Evolutionary conservation across 2,113 vertebrate species (phyloP).

Genomic region (Melanocharis versteri): DNA sequence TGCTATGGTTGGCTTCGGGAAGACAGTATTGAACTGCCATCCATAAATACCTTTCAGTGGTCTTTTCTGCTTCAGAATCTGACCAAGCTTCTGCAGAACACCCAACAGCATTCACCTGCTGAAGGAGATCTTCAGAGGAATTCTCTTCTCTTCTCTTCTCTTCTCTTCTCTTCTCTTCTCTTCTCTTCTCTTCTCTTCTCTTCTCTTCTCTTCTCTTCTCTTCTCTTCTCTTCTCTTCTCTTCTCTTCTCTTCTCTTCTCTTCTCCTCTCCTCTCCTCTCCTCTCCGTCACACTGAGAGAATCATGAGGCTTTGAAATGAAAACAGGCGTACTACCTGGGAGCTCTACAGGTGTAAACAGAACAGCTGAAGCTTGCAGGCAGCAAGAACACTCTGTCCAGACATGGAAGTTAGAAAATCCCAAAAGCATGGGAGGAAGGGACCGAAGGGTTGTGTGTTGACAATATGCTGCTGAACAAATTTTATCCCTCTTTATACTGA

Average conservation of each 20-base stretch:
- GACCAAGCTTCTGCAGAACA: background rate
- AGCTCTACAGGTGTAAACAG: background rate
- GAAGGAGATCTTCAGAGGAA: background rate
- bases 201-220: background rate
- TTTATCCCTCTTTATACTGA: background rate
- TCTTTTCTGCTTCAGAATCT: background rate
- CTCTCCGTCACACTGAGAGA: background rate
- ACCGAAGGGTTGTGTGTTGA: background rate
- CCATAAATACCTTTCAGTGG: background rate
- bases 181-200: background rate
- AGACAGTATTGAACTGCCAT: background rate
- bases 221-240: background rate
- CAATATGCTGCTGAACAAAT: background rate
- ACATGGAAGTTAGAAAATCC: background rate
- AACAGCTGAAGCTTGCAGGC: background rate
- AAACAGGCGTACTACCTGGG: accelerated
- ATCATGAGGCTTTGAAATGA: background rate
- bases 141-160: background rate
- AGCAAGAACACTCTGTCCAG: background rate
- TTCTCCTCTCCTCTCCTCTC: background rate
- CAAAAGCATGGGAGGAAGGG: background rate
- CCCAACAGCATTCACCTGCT: background rate
- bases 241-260: background rate
- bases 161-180: background rate
- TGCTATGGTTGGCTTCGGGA: background rate